Evolutionary conservation across 2,113 vertebrate genomes (phyloP).

Genomic region (Hassar affinis): DNA sequence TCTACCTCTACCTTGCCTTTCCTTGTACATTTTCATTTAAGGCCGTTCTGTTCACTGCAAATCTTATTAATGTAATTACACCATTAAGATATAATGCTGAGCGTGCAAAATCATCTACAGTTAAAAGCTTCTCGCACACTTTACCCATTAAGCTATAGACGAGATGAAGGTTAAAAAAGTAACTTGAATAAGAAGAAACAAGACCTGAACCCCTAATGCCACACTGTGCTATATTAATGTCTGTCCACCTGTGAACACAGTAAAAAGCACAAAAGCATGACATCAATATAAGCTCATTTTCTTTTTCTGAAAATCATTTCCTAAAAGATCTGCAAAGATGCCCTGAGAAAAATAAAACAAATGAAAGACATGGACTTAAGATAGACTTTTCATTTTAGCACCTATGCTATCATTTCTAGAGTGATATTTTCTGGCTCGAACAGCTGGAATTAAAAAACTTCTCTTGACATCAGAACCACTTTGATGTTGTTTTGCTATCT

Average conservation of each 20-base stretch:
- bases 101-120: constrained; percentile 9
- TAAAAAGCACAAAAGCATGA: neutral
- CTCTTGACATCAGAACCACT: neutral
- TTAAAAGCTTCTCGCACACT: neutral
- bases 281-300: neutral
- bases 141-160: neutral
- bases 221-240: neutral
- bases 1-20: constrained; percentile 1
- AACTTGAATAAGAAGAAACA: neutral
- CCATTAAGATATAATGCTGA: constrained; percentile 6
- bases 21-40: constrained; percentile 36
- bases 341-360: neutral
- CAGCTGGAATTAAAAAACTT: neutral
- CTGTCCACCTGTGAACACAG: constrained; percentile 1
- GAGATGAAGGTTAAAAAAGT: neutral
- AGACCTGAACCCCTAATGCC: neutral
- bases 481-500: neutral
- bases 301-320: neutral
- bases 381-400: neutral
- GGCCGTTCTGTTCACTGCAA: constrained; percentile 22
- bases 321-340: neutral
- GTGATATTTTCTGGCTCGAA: neutral
- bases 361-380: neutral
- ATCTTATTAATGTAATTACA: constrained; percentile 20
- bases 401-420: neutral